phyloP scores from a whole-genome alignment of 2,113 vertebrate genomes.

The Pleuronectes platessa region DNA sequence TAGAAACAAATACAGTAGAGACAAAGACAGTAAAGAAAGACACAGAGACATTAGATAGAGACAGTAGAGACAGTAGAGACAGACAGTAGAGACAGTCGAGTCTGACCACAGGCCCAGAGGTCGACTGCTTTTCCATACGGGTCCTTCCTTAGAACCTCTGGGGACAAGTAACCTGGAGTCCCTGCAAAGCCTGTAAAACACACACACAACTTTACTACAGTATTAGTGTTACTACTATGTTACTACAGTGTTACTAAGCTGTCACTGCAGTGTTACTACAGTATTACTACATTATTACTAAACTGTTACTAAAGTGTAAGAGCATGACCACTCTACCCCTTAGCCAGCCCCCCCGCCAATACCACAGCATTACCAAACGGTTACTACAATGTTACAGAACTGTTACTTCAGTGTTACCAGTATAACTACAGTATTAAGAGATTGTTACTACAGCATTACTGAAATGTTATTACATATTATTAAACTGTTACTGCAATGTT shows the following conservation, averaged over 20 bases:
- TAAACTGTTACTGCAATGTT: too few species aligned
- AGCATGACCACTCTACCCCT: too few species aligned
- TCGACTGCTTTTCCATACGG: slow-evolving; percentile 96
- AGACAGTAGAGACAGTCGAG: background rate
- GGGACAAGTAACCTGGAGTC: slow-evolving; percentile 79
- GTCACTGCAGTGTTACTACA: background rate
- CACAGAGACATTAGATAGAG: background rate
- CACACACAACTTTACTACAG: background rate
- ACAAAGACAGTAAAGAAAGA: background rate
- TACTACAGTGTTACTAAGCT: too few species aligned
- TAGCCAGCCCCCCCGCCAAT: too few species aligned
- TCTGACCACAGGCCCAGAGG: slow-evolving; percentile 96
- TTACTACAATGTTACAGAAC: too few species aligned
- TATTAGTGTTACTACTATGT: too few species aligned
- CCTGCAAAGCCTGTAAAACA: slow-evolving; percentile 68
- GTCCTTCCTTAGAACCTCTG: slow-evolving; percentile 95
- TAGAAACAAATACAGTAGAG: background rate
- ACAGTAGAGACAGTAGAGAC: background rate
- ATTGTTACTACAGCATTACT: too few species aligned
- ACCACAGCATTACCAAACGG: too few species aligned
- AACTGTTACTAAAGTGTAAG: background rate
- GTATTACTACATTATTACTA: background rate
- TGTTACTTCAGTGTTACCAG: too few species aligned
- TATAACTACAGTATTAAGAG: too few species aligned
- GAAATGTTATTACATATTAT: too few species aligned